phyloP scores from a whole-genome alignment of 2,113 vertebrate species.

The Nibea coibor region DNA sequence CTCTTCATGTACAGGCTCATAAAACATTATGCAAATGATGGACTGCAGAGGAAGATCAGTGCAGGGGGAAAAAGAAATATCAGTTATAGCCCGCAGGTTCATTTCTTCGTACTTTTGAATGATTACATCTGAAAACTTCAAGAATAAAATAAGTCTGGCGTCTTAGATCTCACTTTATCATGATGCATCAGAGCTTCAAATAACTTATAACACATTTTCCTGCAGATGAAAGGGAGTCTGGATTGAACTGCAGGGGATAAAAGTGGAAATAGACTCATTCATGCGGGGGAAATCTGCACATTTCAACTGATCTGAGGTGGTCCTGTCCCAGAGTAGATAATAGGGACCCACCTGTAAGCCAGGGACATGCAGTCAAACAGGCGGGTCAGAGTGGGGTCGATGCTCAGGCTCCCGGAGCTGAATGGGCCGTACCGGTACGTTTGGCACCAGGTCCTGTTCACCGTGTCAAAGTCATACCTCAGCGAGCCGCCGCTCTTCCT shows the following conservation, averaged over 20 bases:
- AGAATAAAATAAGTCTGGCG: neutral
- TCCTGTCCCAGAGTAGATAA: neutral
- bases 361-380: conserved; percentile 99
- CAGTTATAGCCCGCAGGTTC: neutral
- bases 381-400: conserved; percentile 93
- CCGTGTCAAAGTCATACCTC: conserved; percentile 82
- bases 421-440: conserved; percentile 84
- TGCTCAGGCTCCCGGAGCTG: conserved; percentile 88
- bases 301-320: neutral
- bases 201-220: neutral
- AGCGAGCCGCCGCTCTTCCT: conserved; percentile 70
- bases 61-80: neutral
- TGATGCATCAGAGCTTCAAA: neutral
- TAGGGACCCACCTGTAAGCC: conserved; percentile 92
- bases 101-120: neutral
- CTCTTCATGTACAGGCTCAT: no score
- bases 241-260: neutral
- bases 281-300: no score
- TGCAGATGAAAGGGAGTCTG: neutral
- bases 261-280: neutral
- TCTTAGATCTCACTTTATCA: neutral
- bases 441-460: conserved; percentile 78
- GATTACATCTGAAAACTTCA: neutral
- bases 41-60: neutral
- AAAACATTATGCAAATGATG: neutral